Evolutionary conservation across 2,797 vertebrate species (phyloP), one percentile per base, ranked within the genome.

Genomic region (Rhynchonycteris naso): DNA sequence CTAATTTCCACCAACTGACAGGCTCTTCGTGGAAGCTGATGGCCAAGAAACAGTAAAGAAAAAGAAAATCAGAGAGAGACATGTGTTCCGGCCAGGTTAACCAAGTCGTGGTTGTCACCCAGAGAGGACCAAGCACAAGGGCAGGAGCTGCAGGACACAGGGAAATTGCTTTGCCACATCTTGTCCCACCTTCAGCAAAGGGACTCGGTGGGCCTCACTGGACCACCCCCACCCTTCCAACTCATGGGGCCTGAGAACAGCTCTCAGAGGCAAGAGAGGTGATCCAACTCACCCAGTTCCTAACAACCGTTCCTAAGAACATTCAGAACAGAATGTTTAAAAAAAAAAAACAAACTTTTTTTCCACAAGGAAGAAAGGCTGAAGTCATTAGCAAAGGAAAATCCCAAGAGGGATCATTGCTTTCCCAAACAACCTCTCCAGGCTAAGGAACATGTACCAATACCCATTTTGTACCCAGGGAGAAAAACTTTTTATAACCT

Each of bases 301-400:
- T 81, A 79, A 54, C 47, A 84, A 75, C 65, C 6, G 5, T 74
- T 63, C 89, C 79, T 88, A 89, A 97, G 85, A 96, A 65, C 74
- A 76, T 96, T 80, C 68, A 93, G 47, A 81, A 72, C 50, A 61
- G 63, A 96, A 83, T 0, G 6, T 87, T 50, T 1, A 58, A 92
- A 91, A 61, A 5, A 72, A 84, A 71, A 50, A 65, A 7, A 5
- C 13, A 43, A 15, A 14, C 6, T 85, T 79, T 76, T 69, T 7
- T 2, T 1, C 24, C 65, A 56, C 61, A 81, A 94, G 88, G 50
- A 71, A 97, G 47, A 96, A 93, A 84, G 63, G 47, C 92, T 96
- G 30, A 94, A 97, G 58, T 95, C 56, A 95, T 96, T 94, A 93
- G 94, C 93, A 92, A 97, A 96, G 28, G 92, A 74, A 82, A 97